These are phyloP conservation scores for Pseudotriccus pelzelni DNA, from an alignment of 2,797 vertebrate genomes.

Conservation along the genomic window DNA sequence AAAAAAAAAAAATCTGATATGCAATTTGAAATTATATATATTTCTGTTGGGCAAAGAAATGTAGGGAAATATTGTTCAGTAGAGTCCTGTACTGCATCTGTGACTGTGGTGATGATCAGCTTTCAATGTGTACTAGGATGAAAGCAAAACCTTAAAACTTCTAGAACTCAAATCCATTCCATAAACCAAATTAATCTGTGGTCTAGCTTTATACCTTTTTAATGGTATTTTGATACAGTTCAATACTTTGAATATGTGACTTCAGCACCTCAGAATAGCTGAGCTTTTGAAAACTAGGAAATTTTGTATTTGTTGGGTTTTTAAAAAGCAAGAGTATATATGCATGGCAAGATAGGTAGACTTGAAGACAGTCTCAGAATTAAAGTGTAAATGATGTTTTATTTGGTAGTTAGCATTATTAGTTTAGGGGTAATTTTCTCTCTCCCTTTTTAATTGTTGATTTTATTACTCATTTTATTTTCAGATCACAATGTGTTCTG, in stretches of 20 bases:
- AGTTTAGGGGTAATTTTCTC: neutral
- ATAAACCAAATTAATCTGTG: neutral
- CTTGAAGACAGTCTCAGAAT: neutral
- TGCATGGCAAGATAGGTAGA: neutral
- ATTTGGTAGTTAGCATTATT: neutral
- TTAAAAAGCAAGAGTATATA: neutral
- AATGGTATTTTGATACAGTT: neutral
- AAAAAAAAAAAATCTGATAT: neutral
- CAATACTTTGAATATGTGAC: neutral
- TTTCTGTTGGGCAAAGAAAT: neutral
- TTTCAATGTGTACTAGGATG: neutral
- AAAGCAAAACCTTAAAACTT: neutral
- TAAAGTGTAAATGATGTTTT: neutral
- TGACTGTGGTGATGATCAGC: neutral
- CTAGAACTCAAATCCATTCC: neutral
- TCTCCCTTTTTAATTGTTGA: neutral
- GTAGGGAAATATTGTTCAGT: neutral
- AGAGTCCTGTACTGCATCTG: neutral
- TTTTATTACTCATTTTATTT: neutral
- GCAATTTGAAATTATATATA: neutral
- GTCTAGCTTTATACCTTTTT: neutral
- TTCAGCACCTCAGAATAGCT: neutral
- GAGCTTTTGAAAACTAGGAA: neutral
- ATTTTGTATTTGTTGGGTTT: neutral
- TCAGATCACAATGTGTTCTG: neutral